A percentile compares a stretch with the other conserved stretches of the same genome.
Evolutionary conservation across 2,888 invertebrate species (phyloP).

Genomic region (Thymelicus lineola): DNA sequence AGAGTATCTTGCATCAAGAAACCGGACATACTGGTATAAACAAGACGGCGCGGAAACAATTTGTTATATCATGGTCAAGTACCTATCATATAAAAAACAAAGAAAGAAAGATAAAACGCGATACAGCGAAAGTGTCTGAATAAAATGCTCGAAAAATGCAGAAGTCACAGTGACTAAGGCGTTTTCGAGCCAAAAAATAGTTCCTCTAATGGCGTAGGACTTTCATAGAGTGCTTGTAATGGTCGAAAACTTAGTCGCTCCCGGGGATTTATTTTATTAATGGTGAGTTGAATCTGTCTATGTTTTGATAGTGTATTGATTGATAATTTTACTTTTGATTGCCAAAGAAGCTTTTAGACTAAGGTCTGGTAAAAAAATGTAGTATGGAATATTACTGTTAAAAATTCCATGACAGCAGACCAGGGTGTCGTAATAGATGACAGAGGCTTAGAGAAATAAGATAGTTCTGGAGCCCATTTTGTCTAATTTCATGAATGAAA

Average conservation of each 20-base stretch:
- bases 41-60: constrained; percentile 15
- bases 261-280: constrained; percentile 4
- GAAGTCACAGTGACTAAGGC: constrained; percentile 24
- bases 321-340: not conserved
- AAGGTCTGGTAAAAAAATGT: too few relatives aligned
- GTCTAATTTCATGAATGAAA: too few relatives aligned
- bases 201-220: constrained; percentile 24
- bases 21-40: constrained; percentile 1
- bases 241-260: not conserved
- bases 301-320: not conserved
- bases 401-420: too few relatives aligned
- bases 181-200: constrained; percentile 23
- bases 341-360: too few relatives aligned
- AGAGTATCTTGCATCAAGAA: not conserved
- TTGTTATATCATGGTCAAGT: constrained; percentile 31
- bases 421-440: too few relatives aligned
- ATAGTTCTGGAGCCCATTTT: too few relatives aligned
- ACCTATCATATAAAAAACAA: constrained; percentile 35
- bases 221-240: constrained; percentile 26
- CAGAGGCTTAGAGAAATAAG: too few relatives aligned
- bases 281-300: not conserved
- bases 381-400: too few relatives aligned
- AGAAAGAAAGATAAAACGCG: constrained; percentile 25
- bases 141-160: constrained; percentile 27
- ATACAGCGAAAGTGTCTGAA: constrained; percentile 27